These are phyloP conservation scores for Crypturellus undulatus DNA, from an alignment of 2,113 vertebrate species.

Conservation along the genomic window DNA sequence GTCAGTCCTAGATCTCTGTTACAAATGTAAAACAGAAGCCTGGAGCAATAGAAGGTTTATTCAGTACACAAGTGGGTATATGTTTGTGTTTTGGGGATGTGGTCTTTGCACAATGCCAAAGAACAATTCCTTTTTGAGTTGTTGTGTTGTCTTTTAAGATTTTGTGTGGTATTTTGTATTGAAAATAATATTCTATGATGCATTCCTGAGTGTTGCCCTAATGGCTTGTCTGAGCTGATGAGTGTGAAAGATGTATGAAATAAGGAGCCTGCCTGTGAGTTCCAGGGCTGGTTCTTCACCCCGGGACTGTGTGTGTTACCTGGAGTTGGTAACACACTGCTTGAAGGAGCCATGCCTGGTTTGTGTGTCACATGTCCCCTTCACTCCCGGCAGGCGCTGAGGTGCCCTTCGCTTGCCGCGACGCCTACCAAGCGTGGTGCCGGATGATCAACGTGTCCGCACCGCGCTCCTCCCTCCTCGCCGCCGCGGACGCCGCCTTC, in stretches of 20 bases:
- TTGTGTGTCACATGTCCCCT: neutral
- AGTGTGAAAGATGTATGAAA: neutral
- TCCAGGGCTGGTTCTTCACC: neutral
- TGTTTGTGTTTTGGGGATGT: neutral
- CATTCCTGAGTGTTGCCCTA: neutral
- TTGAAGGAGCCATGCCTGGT: neutral
- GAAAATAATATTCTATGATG: neutral
- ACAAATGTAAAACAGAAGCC: neutral
- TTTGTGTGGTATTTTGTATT: neutral
- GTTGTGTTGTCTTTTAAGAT: neutral
- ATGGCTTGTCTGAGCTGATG: neutral
- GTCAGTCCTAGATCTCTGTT: neutral
- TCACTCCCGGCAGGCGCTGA: constrained; percentile 58
- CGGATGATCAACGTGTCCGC: constrained; percentile 73
- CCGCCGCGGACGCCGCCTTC: neutral
- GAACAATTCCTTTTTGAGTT: neutral
- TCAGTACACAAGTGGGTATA: rapidly evolving
- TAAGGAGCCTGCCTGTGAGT: neutral
- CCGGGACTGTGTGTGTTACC: neutral
- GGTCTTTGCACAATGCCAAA: neutral
- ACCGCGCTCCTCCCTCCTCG: neutral
- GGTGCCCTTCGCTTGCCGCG: constrained; percentile 64
- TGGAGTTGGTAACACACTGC: neutral
- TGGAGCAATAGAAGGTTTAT: neutral
- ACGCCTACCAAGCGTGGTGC: constrained; percentile 72